These are phyloP conservation scores for Apamea monoglypha DNA, from an alignment of 2,888 invertebrate genomes.

Conservation along the genomic window DNA sequence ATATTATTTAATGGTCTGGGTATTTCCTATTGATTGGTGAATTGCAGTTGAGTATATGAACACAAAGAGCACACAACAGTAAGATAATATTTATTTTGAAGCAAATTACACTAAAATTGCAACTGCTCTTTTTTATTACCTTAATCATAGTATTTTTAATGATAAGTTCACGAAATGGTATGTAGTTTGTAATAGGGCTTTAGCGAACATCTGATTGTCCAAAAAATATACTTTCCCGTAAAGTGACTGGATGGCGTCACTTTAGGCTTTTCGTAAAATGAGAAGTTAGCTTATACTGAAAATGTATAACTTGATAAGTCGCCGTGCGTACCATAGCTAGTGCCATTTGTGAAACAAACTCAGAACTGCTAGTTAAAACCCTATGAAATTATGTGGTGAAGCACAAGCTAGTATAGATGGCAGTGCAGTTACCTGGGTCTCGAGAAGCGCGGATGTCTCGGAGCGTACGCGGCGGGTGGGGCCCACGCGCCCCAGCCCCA, in stretches of 20 bases:
- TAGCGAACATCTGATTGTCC: background rate
- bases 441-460: constrained; percentile 85
- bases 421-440: constrained; percentile 81
- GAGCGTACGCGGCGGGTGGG: constrained; percentile 85
- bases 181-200: constrained; percentile 32
- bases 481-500: constrained; percentile 89
- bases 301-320: background rate
- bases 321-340: background rate
- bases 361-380: background rate
- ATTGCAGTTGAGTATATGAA: background rate
- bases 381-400: constrained; percentile 13
- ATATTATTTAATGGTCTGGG: background rate
- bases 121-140: too few relatives aligned
- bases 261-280: background rate
- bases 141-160: background rate
- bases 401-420: background rate
- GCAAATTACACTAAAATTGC: background rate
- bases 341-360: background rate
- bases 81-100: background rate
- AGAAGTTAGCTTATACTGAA: background rate
- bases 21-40: background rate
- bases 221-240: background rate
- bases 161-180: constrained; percentile 19
- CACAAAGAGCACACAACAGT: background rate
- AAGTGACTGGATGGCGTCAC: background rate